phyloP scores from a whole-genome alignment of 2,113 vertebrate genomes.

The Nannospalax galili region DNA sequence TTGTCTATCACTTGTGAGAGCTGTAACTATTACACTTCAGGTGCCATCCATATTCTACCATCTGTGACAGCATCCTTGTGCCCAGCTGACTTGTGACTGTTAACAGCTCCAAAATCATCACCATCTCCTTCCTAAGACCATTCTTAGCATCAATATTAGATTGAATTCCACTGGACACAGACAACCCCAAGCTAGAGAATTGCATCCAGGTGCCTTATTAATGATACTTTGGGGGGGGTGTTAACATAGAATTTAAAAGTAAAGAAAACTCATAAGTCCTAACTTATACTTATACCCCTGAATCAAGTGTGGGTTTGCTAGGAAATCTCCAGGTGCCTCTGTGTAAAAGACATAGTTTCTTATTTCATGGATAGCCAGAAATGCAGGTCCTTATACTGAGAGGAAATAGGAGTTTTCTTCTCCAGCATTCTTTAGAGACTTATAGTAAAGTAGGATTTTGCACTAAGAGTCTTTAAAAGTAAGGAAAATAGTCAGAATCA shows the following conservation, averaged over 20 bases:
- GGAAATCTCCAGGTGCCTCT: not conserved
- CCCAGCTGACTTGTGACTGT: not conserved
- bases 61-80: not conserved
- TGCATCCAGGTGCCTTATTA: not conserved
- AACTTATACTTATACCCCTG: not conserved
- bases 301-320: not conserved
- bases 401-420: not conserved
- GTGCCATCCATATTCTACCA: too few species aligned
- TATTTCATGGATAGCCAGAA: not conserved
- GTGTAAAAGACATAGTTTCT: not conserved
- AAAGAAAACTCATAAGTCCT: not conserved
- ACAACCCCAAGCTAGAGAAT: not conserved
- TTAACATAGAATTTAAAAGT: not conserved
- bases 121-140: not conserved
- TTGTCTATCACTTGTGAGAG: not conserved
- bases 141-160: not conserved
- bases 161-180: not conserved
- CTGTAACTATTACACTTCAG: not conserved
- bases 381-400: not conserved
- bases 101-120: not conserved
- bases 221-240: not conserved
- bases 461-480: not conserved
- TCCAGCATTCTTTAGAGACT: constrained; percentile 27
- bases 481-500: not conserved
- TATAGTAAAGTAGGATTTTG: not conserved